Conservation (phyloP, 1,140 invertebrate species). For the Euura saliciscinereae region DNA sequence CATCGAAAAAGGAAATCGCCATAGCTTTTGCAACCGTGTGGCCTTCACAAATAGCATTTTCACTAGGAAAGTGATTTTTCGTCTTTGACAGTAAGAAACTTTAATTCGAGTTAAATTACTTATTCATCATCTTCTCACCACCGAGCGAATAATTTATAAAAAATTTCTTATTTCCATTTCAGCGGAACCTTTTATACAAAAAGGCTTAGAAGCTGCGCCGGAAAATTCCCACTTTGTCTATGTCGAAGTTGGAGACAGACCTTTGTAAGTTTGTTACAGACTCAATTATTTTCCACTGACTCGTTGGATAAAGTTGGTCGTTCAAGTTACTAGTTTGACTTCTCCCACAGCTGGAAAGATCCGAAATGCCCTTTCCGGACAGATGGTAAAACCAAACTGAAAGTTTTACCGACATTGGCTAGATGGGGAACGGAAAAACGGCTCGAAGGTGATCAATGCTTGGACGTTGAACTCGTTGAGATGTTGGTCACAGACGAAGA, state of each 20-base stretch:
- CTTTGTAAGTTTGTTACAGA: conserved; percentile 60
- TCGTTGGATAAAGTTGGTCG: too few relatives aligned
- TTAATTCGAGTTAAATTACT: not conserved
- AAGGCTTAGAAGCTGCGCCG: conserved; percentile 62
- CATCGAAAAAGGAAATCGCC: too few relatives aligned
- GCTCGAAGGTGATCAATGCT: conserved; percentile 73
- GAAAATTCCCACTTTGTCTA: conserved; percentile 66
- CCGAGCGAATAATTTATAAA: too few relatives aligned
- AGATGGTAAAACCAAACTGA: conserved; percentile 68
- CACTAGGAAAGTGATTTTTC: too few relatives aligned
- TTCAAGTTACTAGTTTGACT: conserved; percentile 22
- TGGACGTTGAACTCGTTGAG: conserved; percentile 69
- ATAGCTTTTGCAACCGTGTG: too few relatives aligned
- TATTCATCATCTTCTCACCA: too few relatives aligned
- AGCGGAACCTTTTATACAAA: conserved; percentile 69
- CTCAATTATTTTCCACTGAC: not conserved
- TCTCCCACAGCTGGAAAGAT: conserved; percentile 74
- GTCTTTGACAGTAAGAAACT: not conserved
- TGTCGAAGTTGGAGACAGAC: conserved; percentile 73
- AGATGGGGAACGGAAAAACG: conserved; percentile 75
- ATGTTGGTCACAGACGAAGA: conserved; percentile 69
- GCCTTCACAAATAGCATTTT: too few relatives aligned
- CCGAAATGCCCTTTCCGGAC: conserved; percentile 75
- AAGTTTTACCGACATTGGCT: conserved; percentile 75
- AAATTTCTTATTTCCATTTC: conserved; percentile 32